Base-by-base conservation (phyloP, 2,113 vertebrate genomes). In the Cinclus mexicanus region DNA sequence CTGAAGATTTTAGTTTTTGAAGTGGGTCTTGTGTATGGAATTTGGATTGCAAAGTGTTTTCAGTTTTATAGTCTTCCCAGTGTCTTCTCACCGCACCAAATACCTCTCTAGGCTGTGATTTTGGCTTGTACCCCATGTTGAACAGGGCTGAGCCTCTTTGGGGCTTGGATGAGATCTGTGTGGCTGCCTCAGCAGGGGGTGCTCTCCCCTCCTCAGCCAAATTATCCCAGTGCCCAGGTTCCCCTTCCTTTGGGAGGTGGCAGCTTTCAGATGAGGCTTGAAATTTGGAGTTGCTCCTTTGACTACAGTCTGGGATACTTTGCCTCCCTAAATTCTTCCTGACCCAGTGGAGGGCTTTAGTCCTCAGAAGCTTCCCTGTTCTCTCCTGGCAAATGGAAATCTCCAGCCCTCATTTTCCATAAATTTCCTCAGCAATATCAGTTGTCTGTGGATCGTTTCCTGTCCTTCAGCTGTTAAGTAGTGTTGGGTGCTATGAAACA, bases 61-160 rank as follows among this genome's bases (percentile, higher is more conserved):
- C 42, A 49, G 42, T 82, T 89, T 84, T 87, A 41, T 68, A 71
- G 84, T 42, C 84, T 87, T 92, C 29, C 31, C 35, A 44, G 41
- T 71, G 77, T 92, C 42, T 10, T 81, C 82, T 63, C 39, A 7
- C 12, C 84, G 76, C 15, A 5, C 55, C 50, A 83, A 57, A 69
- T 81, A 18, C 44, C 53, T 92, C 79, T 53, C 21, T 35, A 44
- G 79, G 68, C 87, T 86, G 64, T 24, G 63, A 91, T 85, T 79
- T 94, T 87, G 92, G 91, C 91, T 86, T 19, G 0, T 59, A 33
- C 78, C 28, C 41, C 85, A 10, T 2, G 5, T 64, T 63, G 68
- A 95, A 95, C 93, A 96, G 96, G 91, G 84, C 71, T 90, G 79
- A 85, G 92, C 93, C 95, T 96, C 71, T 90, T 94, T 2, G 3